Evolutionary conservation across 2,797 vertebrate species (phyloP), one percentile per base, ranked within the genome.

Genomic region (Florisuga fusca): DNA sequence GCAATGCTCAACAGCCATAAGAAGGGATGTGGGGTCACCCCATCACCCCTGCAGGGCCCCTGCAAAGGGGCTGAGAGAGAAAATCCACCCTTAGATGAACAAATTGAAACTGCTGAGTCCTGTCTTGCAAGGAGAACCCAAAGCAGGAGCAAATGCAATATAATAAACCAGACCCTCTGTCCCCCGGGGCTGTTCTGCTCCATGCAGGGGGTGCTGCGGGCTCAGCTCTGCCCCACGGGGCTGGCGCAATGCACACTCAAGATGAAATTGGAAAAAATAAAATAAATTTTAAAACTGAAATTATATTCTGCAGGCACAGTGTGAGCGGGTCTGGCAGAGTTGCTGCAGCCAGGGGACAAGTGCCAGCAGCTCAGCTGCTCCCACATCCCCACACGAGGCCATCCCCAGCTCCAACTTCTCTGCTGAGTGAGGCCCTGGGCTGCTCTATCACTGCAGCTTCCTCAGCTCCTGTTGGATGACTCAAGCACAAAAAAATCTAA

Each of bases 231-330:
- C 29, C 43, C 31, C 1, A 0, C 0, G 17, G 54, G n/a, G 20
- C 22, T 0, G 3, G 50, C 1, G 4, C 55, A n/a, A 43, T 3
- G 1, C 1, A 7, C 14, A 61, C 36, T 84, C 0, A 1, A 38
- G 61, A 29, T 53, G 75, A 9, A 11, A 9, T 0, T 53, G 48
- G 53, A 18, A 5, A 20, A 10, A 12, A 36, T 23, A 46, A 29
- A 46, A 41, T 17, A 29, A 31, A 50, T 45, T 45, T 45, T 17
- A 50, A 7, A 25, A 50, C 14, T 50, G 23, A 50, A 68, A 64
- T 48, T 23, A 15, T 75, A 36, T 79, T 74, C 29, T 16, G 29
- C 34, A 45, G 68, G 84, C 74, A 1, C 74, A 72, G 83, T 4
- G 4, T 2, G 9, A 69, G 50, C 2, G 7, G 73, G 67, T 29